Conservation (phyloP, 2,113 vertebrate genomes). For the Cryptoleucopteryx plumbea region DNA sequence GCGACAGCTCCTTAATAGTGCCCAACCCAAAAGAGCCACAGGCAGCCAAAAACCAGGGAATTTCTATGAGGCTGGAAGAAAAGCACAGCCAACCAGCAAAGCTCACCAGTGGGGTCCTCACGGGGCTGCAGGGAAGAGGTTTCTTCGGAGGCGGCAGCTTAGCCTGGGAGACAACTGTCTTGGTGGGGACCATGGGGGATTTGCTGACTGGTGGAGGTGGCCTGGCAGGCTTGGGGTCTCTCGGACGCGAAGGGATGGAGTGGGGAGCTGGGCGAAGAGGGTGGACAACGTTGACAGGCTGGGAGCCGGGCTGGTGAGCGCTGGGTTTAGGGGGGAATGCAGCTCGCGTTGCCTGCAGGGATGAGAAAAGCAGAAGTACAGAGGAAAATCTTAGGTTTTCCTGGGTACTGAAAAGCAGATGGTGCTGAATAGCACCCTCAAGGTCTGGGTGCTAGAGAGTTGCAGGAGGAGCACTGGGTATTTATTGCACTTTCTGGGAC, state of each 20-base stretch:
- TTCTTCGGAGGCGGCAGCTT: slow-evolving; percentile 82
- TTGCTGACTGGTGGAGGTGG: slow-evolving; percentile 62
- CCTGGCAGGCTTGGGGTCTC: slow-evolving; percentile 61
- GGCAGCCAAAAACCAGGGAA: neutral
- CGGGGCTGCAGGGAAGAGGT: slow-evolving; percentile 82
- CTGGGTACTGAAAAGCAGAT: neutral
- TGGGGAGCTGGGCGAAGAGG: slow-evolving; percentile 72
- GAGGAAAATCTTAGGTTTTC: neutral
- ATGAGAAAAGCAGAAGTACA: neutral
- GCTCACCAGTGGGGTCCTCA: slow-evolving; percentile 76
- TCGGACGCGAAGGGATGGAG: neutral
- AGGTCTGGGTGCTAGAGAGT: neutral
- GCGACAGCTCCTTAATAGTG: rapidly evolving
- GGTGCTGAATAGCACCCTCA: neutral
- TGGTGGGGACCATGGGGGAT: slow-evolving; percentile 7
- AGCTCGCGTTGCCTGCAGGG: neutral
- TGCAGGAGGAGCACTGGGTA: neutral
- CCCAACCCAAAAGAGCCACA: neutral
- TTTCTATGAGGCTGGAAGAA: rapidly evolving
- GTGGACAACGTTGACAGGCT: slow-evolving; percentile 82
- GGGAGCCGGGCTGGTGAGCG: slow-evolving; percentile 53
- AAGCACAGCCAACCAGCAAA: neutral
- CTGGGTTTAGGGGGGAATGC: slow-evolving; percentile 63
- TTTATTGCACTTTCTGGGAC: neutral
- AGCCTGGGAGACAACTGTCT: neutral